phyloP scores from a whole-genome alignment of 2,888 invertebrate species.

The Scotopteryx bipunctaria region DNA sequence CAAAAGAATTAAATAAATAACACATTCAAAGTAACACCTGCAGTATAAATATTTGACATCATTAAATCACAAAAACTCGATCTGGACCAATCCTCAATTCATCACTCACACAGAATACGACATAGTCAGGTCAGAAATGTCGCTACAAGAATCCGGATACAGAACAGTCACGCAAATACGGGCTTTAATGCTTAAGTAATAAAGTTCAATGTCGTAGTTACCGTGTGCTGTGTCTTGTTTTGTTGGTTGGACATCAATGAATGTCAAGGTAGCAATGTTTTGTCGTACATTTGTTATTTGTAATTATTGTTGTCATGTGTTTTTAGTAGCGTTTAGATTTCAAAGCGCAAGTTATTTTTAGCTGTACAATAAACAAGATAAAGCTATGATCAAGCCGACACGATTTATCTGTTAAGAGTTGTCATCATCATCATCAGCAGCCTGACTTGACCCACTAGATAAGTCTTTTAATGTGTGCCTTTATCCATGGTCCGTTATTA shows the following conservation, averaged over 20 bases:
- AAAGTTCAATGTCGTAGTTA: slow-evolving; percentile 20
- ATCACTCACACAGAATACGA: slow-evolving; percentile 31
- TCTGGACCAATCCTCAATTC: slow-evolving; percentile 38
- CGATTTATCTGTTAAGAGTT: too few species aligned
- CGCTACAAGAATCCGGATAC: slow-evolving; percentile 47
- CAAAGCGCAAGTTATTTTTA: background rate
- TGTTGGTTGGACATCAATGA: slow-evolving; percentile 45
- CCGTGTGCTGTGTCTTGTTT: slow-evolving; percentile 35
- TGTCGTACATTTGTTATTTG: slow-evolving; percentile 4
- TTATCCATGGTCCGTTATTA: too few species aligned
- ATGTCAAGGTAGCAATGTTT: slow-evolving; percentile 58
- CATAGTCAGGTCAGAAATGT: slow-evolving; percentile 39
- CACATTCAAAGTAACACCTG: slow-evolving; percentile 8
- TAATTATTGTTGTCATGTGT: slow-evolving; percentile 2
- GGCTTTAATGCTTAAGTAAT: slow-evolving; percentile 10
- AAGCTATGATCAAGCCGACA: too few species aligned
- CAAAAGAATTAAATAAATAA: slow-evolving; percentile 3
- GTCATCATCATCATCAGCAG: too few species aligned
- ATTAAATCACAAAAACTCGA: slow-evolving; percentile 36
- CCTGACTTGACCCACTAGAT: too few species aligned
- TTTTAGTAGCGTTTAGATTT: slow-evolving; percentile 3
- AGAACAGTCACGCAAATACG: slow-evolving; percentile 13
- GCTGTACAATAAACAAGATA: too few species aligned
- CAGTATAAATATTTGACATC: slow-evolving; percentile 17
- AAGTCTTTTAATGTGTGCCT: too few species aligned